Percentiles rank a stretch among this genome's conserved stretches.
Conservation (phyloP, 1,140 invertebrate genomes). For the Scaptomyza graminum region DNA sequence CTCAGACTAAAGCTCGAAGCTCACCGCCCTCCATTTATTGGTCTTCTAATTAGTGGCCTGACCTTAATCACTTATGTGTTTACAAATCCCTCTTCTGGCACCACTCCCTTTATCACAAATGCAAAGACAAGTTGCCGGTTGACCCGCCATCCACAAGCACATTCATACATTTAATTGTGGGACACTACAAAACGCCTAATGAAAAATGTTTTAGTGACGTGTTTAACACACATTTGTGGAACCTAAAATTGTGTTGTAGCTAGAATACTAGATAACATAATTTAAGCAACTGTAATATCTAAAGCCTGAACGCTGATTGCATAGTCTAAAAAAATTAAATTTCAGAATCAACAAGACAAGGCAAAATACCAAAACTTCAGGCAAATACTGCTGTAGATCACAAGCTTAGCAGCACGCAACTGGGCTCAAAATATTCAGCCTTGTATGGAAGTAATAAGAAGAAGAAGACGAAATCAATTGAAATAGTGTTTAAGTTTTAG, state of each 20-base stretch:
- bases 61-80: conserved; percentile 34
- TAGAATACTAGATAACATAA: neutral
- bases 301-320: conserved; percentile 7
- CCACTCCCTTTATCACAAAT: conserved; percentile 13
- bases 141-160: neutral
- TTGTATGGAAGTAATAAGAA: conserved; percentile 55
- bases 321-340: conserved; percentile 29
- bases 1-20: conserved; percentile 4
- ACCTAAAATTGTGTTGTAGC: conserved; percentile 3
- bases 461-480: conserved; percentile 55
- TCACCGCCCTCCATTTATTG: conserved; percentile 69
- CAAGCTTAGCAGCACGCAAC: conserved; percentile 62
- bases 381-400: conserved; percentile 45
- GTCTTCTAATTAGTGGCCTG: conserved; percentile 66
- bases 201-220: conserved; percentile 25
- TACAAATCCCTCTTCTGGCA: neutral
- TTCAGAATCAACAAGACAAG: conserved; percentile 58
- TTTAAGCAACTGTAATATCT: conserved; percentile 51
- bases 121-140: neutral
- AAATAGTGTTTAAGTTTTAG: conserved; percentile 58
- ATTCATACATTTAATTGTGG: conserved; percentile 28
- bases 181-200: conserved; percentile 22
- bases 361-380: conserved; percentile 57
- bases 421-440: conserved; percentile 62
- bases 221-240: conserved; percentile 19